These are phyloP conservation scores for Etheostoma nigrum DNA, from an alignment of 2,797 vertebrate genomes.

Conservation along the genomic window DNA sequence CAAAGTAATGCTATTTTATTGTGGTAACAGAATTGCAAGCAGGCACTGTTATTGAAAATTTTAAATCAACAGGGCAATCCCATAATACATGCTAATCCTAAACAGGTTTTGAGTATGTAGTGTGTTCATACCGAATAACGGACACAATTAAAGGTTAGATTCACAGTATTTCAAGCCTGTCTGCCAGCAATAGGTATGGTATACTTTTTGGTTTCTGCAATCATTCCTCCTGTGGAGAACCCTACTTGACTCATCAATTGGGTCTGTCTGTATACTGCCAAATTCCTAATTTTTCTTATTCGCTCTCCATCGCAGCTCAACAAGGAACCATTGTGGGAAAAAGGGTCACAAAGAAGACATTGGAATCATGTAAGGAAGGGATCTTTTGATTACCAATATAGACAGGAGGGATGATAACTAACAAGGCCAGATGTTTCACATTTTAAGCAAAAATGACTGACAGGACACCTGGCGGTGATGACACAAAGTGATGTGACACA, in stretches of 20 bases:
- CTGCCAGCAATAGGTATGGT: neutral
- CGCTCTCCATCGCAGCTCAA: neutral
- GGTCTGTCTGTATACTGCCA: neutral
- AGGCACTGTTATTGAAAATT: neutral
- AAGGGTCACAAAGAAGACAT: neutral
- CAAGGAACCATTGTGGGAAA: neutral
- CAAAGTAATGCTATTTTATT: neutral
- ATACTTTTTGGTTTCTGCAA: neutral
- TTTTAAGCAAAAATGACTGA: neutral
- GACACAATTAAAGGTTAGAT: neutral
- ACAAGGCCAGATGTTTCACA: neutral
- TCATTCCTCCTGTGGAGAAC: neutral
- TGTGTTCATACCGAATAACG: neutral
- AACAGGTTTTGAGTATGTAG: neutral
- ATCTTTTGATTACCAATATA: neutral
- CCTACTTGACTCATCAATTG: neutral
- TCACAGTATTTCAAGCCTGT: neutral
- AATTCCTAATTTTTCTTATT: neutral
- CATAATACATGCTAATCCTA: neutral
- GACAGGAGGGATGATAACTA: neutral
- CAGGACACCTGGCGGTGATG: constrained; percentile 24
- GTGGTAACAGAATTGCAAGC: neutral
- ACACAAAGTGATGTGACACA: neutral
- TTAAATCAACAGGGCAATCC: neutral
- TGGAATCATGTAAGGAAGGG: neutral